Evolutionary conservation across 2,113 vertebrate genomes (phyloP), one percentile per base, ranked within the genome.

Genomic region (Columba janthina): DNA sequence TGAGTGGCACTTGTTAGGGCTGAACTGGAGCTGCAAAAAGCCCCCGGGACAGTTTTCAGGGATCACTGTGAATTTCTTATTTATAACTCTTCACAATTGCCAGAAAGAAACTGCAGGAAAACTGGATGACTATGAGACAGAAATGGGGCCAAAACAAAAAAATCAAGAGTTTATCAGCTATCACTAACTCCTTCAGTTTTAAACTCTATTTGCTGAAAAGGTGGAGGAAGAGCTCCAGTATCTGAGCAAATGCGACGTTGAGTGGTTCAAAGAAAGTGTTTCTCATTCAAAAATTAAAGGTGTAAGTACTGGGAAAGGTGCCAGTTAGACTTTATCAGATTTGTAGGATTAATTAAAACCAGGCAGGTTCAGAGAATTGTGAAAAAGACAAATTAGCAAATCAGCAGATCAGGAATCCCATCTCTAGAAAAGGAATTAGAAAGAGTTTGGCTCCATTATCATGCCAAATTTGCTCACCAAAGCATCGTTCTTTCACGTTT

Each of bases 321-420:
- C 88, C 92, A 94, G 79, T 29, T 62, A 34, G 76, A 51, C 79
- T 38, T 71, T 72, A 92, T 93, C 70, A 66, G 67, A 76, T 96
- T 86, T 90, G 83, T 80, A 53, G 84, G 86, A 70, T 86, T 92
- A 88, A 93, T 97, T 96, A 90, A 74, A 74, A 54, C 16, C 64
- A 88, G 72, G 38, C 10, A 83, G 46, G 82, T 83, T 97, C 88
- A 92, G 75, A 24, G 76, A 42, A 74, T 6, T 66, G 85, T 56
- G 90, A 71, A 77, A 73, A 94, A 62, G 66, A 93, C 62, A 83
- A 97, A 94, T 84, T 54, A 89, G 70, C 60, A 78, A 91, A 90
- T 92, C 66, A 92, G 56, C 71, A 85, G 51, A 86, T 36, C 31
- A 38, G 78, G 64, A 90, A 86, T 31, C 26, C 53, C 14, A 28